These are phyloP conservation scores for Malurus alboscapulatus DNA, from an alignment of 2,113 vertebrate genomes.

Conservation along the genomic window DNA sequence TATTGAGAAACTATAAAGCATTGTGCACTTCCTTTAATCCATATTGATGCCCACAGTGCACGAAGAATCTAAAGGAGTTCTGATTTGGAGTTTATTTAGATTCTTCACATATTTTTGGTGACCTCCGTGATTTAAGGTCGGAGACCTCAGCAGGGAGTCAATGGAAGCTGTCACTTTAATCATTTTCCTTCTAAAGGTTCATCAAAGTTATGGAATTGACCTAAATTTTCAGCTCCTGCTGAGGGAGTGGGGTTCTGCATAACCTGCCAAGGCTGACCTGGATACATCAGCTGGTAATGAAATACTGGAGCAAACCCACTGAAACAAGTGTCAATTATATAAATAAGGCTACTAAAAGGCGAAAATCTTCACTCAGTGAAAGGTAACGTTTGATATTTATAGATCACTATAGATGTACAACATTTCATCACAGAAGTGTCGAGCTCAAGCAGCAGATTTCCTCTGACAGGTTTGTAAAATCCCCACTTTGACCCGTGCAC, in stretches of 20 bases:
- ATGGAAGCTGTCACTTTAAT: slow-evolving; percentile 35
- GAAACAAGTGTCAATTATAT: not conserved
- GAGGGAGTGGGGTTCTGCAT: slow-evolving; percentile 15
- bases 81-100: not conserved
- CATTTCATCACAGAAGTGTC: rapidly evolving
- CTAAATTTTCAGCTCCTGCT: slow-evolving; percentile 40
- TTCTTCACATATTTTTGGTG: slow-evolving; percentile 35
- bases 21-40: not conserved
- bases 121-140: not conserved
- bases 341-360: slow-evolving; percentile 19
- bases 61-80: not conserved
- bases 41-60: not conserved
- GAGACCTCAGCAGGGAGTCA: not conserved
- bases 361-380: not conserved
- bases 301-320: not conserved
- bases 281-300: not conserved
- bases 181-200: not conserved
- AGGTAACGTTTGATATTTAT: not conserved
- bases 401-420: not conserved
- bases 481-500: not conserved
- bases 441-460: not conserved
- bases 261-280: slow-evolving; percentile 26
- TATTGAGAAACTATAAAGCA: not conserved
- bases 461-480: not conserved
- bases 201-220: slow-evolving; percentile 12